These are phyloP conservation scores for Toxotes chatareus DNA, from an alignment of 2,113 vertebrate species.

Conservation along the genomic window DNA sequence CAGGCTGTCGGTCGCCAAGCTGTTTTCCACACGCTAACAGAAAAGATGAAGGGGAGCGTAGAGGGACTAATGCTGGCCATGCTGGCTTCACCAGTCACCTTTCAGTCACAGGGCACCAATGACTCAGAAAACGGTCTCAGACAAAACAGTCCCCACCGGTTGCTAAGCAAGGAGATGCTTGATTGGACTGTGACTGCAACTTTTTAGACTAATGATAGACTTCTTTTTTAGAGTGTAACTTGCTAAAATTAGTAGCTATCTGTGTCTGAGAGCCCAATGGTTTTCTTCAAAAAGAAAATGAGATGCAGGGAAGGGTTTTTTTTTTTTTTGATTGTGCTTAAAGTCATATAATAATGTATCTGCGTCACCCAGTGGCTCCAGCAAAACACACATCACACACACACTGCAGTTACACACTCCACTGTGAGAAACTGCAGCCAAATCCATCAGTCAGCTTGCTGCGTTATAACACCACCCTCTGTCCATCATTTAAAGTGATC, in stretches of 20 bases:
- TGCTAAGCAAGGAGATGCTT: slow-evolving; percentile 66
- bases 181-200: slow-evolving; percentile 71
- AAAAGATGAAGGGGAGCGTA: slow-evolving; percentile 73
- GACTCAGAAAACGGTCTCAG: slow-evolving; percentile 67
- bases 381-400: slow-evolving; percentile 37
- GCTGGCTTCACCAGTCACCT: slow-evolving; percentile 72
- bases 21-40: slow-evolving; percentile 80
- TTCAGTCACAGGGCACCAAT: slow-evolving; percentile 71
- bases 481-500: slow-evolving; percentile 78
- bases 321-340: slow-evolving; percentile 32
- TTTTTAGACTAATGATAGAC: slow-evolving; percentile 71
- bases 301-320: slow-evolving; percentile 14
- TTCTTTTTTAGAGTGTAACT: slow-evolving; percentile 56
- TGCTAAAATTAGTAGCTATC: slow-evolving; percentile 71
- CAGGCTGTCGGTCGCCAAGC: slow-evolving; percentile 81
- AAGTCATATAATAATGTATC: slow-evolving; percentile 43
- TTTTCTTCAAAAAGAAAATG: slow-evolving; percentile 57
- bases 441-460: slow-evolving; percentile 51
- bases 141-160: slow-evolving; percentile 69
- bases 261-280: slow-evolving; percentile 35
- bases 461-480: slow-evolving; percentile 58
- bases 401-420: slow-evolving; percentile 9
- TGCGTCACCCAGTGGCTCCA: slow-evolving; percentile 38
- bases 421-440: slow-evolving; percentile 33
- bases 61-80: slow-evolving; percentile 69